Base-by-base conservation (phyloP, 2,888 invertebrate species). In the Bellardia pandia region DNA sequence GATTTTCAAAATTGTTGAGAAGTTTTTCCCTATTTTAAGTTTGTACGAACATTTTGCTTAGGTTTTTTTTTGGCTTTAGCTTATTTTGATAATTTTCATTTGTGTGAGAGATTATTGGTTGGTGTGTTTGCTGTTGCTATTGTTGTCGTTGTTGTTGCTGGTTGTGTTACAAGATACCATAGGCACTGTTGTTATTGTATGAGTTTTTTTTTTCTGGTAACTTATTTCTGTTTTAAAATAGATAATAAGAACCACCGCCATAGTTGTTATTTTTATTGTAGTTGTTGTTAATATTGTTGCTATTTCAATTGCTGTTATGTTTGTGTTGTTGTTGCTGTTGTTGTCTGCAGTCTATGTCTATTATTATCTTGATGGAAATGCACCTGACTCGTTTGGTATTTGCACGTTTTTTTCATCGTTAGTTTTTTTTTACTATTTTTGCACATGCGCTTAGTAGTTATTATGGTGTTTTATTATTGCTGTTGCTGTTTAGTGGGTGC, bases 281-380 rank as follows among this genome's bases (percentile, higher is more conserved):
- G 60, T 68, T 82, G 62, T 60, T 58, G 66, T 23, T 40, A 40
- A 37, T 77, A 53, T 81, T 68, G 80, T 60, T 78, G 80, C 75
- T 71, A 68, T 74, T 82, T 7, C 51, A 51, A 64, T 62, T 58
- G 81, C 77, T 51, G 64, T 79, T 69, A 45, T 66, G 37, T 68
- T 64, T 37, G 11, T 72, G 16, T 60, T 81, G 37, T 77, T 79
- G 77, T 60, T 86, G 53, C 62, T 84, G 53, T 72, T 84, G 66
- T 75, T 81, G 64, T 66, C 64, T 77, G 76, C 48, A 81, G 86
- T 87, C 86, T 87, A 78, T 77, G 84, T 84, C 84, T 87, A 69
- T 86, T 84, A 89, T 91, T 92, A 92, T 92, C 92, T 91, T 91
- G 91, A 92, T 92, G 90, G 90, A 92, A 93, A 92, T 92, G 92